These are phyloP conservation scores for Sphaerophoria rueppellii DNA, from an alignment of 2,888 invertebrate genomes.

Conservation along the genomic window DNA sequence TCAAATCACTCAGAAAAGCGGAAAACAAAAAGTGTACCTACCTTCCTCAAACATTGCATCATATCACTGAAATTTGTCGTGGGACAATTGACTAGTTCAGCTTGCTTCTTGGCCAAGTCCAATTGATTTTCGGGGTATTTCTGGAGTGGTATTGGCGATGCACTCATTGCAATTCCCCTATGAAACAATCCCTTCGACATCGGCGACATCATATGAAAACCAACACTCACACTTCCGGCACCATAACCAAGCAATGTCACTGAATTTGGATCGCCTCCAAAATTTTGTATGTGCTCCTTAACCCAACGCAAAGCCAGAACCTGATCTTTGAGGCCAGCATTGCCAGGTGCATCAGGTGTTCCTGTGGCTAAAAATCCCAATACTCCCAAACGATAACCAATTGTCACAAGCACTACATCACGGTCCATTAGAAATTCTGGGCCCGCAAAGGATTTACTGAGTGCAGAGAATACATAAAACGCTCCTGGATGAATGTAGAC, in stretches of 20 bases:
- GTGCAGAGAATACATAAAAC: no score
- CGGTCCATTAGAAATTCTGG: conserved; percentile 86
- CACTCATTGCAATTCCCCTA: conserved; percentile 87
- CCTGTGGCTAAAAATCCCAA: conserved; percentile 86
- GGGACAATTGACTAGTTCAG: conserved; percentile 84
- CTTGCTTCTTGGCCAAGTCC: conserved; percentile 85
- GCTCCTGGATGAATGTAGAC: conserved; percentile 87
- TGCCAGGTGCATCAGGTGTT: conserved; percentile 86
- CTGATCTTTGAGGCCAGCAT: conserved; percentile 88
- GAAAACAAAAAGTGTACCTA: conserved; percentile 70
- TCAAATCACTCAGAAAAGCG: no score
- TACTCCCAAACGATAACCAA: conserved; percentile 85
- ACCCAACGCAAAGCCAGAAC: conserved; percentile 87
- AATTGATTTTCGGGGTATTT: conserved; percentile 83
- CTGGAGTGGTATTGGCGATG: conserved; percentile 83
- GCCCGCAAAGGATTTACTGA: conserved; percentile 82
- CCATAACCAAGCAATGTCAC: conserved; percentile 88
- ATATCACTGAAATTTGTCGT: conserved; percentile 81
- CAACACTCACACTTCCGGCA: conserved; percentile 83
- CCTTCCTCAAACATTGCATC: conserved; percentile 84
- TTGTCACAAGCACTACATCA: conserved; percentile 86
- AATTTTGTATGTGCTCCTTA: conserved; percentile 85
- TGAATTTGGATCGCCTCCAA: conserved; percentile 86
- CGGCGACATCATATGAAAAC: conserved; percentile 85
- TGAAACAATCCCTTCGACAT: conserved; percentile 88